Evolutionary conservation across 2,888 invertebrate genomes (phyloP).

Genomic region (Papilio gigon): DNA sequence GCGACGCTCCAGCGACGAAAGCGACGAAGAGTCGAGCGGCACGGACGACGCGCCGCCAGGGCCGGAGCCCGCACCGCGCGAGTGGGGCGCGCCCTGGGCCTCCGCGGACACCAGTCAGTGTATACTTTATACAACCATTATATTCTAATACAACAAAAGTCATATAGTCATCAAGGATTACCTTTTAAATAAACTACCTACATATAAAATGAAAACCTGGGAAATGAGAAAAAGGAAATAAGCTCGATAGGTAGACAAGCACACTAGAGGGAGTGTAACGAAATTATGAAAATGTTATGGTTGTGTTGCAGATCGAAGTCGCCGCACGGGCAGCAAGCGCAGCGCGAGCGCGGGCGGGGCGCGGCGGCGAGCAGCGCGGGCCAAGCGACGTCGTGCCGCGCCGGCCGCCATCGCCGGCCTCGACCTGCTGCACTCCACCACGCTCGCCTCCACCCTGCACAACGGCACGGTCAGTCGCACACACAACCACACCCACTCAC

Average conservation of each 20-base stretch:
- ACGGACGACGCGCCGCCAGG: constrained; percentile 77
- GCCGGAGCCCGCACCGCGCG: constrained; percentile 76
- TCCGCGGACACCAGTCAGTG: constrained; percentile 75
- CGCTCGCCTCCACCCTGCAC: constrained; percentile 91
- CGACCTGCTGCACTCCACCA: constrained; percentile 94
- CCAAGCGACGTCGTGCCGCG: constrained; percentile 72
- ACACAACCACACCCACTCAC: neutral
- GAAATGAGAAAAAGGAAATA: too few species aligned
- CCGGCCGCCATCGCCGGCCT: constrained; percentile 90
- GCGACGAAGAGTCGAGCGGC: constrained; percentile 74
- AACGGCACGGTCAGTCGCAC: constrained; percentile 81
- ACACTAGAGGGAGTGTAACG: too few species aligned
- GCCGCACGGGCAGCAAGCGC: constrained; percentile 73
- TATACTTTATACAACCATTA: neutral
- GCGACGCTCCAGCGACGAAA: constrained; percentile 76
- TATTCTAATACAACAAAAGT: too few species aligned
- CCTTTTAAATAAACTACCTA: too few species aligned
- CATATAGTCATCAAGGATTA: too few species aligned
- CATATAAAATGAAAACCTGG: too few species aligned
- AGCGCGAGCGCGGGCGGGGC: constrained; percentile 78
- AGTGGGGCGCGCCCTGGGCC: constrained; percentile 82
- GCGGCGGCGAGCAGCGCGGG: constrained; percentile 65
- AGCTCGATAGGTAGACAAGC: too few species aligned
- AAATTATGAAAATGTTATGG: neutral
- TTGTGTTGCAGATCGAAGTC: constrained; percentile 62